Percentiles rank a stretch among this genome's conserved stretches.
Evolutionary conservation across 2,888 invertebrate genomes (phyloP).

Genomic region (Sicus ferrugineus): DNA sequence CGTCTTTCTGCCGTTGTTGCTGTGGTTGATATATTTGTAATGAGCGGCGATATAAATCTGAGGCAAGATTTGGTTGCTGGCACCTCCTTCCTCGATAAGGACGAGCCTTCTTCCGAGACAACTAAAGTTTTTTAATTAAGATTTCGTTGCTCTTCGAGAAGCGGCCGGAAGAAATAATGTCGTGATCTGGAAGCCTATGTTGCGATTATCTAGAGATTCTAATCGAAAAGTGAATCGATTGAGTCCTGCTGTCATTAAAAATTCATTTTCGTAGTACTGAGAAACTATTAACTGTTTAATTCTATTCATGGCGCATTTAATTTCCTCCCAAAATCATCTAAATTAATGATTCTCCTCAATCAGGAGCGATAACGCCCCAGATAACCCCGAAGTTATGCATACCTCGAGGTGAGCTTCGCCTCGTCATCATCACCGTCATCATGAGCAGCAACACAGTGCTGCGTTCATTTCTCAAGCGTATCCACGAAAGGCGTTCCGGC

Average conservation of each 20-base stretch:
- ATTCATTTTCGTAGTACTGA: no score
- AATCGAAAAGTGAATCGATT: no score
- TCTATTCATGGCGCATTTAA: neutral
- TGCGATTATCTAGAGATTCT: no score
- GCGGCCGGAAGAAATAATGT: no score
- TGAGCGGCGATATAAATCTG: constrained; percentile 17
- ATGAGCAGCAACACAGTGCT: neutral
- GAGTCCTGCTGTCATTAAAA: neutral
- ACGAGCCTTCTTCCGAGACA: no score
- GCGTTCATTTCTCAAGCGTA: neutral
- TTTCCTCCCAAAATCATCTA: neutral
- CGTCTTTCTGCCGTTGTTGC: neutral
- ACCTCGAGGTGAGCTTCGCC: no score
- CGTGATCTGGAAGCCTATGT: no score
- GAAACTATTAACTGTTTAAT: no score
- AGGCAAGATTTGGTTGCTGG: neutral
- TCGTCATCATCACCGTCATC: no score
- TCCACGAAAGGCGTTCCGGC: neutral
- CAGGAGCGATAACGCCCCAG: neutral
- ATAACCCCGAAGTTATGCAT: no score
- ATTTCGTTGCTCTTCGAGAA: no score
- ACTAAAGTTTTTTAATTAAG: neutral
- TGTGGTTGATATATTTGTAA: constrained; percentile 13
- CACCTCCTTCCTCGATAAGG: no score
- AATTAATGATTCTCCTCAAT: constrained; percentile 10